These are phyloP conservation scores for Pollachius pollachius DNA, from an alignment of 2,113 vertebrate genomes.

Conservation along the genomic window DNA sequence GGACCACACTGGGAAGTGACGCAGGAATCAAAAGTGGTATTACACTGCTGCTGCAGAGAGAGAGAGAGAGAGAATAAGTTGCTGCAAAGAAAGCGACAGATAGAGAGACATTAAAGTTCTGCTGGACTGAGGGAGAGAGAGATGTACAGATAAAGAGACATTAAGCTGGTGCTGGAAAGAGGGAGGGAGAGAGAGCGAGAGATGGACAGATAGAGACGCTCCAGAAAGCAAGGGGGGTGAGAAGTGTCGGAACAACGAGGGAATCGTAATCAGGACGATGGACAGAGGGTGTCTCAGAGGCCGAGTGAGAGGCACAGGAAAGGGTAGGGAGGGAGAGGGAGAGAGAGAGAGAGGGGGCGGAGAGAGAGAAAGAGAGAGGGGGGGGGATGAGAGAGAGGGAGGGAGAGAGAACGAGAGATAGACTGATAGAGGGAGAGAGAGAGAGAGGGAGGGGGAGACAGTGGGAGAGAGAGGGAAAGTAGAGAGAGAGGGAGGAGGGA, in stretches of 20 bases:
- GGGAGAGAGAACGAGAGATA: neutral
- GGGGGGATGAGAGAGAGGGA: neutral
- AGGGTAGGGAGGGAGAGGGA: neutral
- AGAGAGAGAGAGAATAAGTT: conserved; percentile 22
- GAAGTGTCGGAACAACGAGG: neutral
- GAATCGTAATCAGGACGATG: neutral
- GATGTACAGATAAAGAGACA: conserved; percentile 3
- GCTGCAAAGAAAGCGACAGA: conserved; percentile 1
- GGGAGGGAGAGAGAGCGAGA: neutral
- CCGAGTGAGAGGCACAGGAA: neutral
- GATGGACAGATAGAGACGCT: neutral
- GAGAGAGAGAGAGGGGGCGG: neutral
- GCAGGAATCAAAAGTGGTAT: conserved; percentile 53
- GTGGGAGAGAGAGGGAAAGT: neutral
- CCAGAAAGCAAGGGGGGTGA: neutral
- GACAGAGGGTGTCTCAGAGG: neutral
- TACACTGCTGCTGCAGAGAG: conserved; percentile 33
- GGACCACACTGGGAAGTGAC: conserved; percentile 66
- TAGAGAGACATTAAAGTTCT: neutral
- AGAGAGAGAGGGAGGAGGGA: conserved; percentile 1
- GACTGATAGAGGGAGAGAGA: neutral
- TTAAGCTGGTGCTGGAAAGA: neutral
- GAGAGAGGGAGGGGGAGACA: neutral
- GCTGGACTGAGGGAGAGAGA: neutral
- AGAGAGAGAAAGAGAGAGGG: no score